phyloP scores from a whole-genome alignment of 2,113 vertebrate genomes.

The Butorides virescens region DNA sequence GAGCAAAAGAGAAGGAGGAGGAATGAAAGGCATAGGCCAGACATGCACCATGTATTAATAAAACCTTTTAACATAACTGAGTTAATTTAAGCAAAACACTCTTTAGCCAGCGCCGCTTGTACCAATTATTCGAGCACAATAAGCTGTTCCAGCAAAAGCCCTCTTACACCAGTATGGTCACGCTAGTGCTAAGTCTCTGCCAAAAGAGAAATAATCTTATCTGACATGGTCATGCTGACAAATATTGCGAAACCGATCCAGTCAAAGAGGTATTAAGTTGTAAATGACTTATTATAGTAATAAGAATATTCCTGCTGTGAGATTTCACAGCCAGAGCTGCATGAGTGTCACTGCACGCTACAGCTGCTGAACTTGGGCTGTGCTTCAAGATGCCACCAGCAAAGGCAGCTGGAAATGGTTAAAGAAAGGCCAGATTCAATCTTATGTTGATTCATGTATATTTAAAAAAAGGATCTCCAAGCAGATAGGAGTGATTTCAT shows the following conservation, averaged over 20 bases:
- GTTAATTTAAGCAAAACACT: conserved; percentile 13
- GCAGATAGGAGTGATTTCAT: not conserved
- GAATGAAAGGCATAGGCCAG: not conserved
- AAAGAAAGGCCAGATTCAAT: not conserved
- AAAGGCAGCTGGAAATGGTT: not conserved
- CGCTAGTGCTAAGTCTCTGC: not conserved
- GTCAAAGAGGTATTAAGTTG: not conserved
- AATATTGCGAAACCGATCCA: not conserved
- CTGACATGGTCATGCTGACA: not conserved
- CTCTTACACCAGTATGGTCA: not conserved
- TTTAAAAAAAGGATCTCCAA: not conserved
- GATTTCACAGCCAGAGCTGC: not conserved
- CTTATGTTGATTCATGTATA: not conserved
- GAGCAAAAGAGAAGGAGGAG: not conserved
- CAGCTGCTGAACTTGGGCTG: not conserved
- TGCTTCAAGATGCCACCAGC: not conserved
- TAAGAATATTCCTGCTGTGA: not conserved
- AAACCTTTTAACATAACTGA: not conserved
- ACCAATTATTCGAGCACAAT: not conserved
- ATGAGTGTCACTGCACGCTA: not conserved
- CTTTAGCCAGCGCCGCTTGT: not conserved
- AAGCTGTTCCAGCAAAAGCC: not conserved
- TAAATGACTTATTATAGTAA: not conserved
- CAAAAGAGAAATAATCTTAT: conserved; percentile 8
- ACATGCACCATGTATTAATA: not conserved